These are phyloP conservation scores for Platorchestia sp. DNA, from an alignment of 1,140 invertebrate genomes.

Conservation along the genomic window DNA sequence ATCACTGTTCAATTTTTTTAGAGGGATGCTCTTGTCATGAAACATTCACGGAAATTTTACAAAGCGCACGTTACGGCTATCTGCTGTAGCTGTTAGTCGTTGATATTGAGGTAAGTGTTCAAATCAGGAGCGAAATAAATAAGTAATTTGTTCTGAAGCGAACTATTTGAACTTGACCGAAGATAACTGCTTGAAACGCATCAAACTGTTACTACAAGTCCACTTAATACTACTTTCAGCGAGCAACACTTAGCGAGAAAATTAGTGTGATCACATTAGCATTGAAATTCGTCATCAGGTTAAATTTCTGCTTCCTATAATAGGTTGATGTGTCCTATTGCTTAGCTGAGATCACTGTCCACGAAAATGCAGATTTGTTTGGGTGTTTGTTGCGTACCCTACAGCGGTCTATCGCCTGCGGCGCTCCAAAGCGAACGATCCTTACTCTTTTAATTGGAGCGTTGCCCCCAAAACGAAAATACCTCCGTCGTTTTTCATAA, in stretches of 20 bases:
- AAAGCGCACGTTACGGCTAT: neutral
- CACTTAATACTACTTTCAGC: no score
- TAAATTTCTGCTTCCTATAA: no score
- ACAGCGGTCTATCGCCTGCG: neutral
- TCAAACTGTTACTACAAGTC: no score
- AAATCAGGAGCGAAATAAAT: no score
- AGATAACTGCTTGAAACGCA: no score
- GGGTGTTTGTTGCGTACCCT: neutral
- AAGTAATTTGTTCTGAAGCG: no score
- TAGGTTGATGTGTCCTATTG: no score
- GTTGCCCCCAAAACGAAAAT: neutral
- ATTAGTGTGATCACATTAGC: no score
- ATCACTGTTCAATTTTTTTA: neutral
- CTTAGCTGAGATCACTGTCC: neutral
- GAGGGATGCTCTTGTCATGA: neutral
- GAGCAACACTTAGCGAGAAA: no score
- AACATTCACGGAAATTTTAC: neutral
- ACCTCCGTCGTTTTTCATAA: neutral
- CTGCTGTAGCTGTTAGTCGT: neutral
- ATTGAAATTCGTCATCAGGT: no score
- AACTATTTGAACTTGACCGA: no score
- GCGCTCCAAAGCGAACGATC: neutral
- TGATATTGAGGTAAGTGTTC: neutral
- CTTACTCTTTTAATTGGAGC: neutral
- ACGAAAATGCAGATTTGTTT: neutral